These are phyloP conservation scores for Antechinus stuartii DNA, from an alignment of 2,113 vertebrate genomes.

Conservation along the genomic window DNA sequence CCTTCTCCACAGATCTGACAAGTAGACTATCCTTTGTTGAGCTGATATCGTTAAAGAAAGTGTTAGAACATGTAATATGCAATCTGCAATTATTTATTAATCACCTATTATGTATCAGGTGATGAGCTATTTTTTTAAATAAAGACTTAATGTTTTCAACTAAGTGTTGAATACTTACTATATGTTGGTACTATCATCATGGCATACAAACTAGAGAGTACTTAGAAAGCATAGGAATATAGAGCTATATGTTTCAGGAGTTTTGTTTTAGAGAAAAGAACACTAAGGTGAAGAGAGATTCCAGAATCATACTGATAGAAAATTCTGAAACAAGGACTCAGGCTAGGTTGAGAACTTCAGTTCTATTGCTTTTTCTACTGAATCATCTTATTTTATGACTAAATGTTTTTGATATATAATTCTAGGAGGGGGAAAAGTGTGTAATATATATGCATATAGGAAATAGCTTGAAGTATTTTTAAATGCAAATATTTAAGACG, in stretches of 20 bases:
- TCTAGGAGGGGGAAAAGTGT: background rate
- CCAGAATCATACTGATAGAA: background rate
- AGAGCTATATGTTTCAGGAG: background rate
- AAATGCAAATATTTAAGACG: background rate
- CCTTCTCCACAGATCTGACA: no score
- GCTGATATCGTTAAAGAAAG: background rate
- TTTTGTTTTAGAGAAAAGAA: background rate
- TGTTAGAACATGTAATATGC: background rate
- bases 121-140: background rate
- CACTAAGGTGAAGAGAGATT: background rate
- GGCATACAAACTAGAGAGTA: background rate
- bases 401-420: background rate
- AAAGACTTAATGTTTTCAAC: background rate
- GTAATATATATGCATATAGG: background rate
- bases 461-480: background rate
- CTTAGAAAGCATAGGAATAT: background rate
- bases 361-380: background rate
- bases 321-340: background rate
- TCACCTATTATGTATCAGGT: background rate
- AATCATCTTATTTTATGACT: background rate
- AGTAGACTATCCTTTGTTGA: background rate
- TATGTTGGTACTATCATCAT: background rate
- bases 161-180: background rate
- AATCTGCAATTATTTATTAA: constrained; percentile 7
- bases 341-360: background rate